These are phyloP conservation scores for Oppia nitens DNA, from an alignment of 1,140 invertebrate species.

Conservation along the genomic window DNA sequence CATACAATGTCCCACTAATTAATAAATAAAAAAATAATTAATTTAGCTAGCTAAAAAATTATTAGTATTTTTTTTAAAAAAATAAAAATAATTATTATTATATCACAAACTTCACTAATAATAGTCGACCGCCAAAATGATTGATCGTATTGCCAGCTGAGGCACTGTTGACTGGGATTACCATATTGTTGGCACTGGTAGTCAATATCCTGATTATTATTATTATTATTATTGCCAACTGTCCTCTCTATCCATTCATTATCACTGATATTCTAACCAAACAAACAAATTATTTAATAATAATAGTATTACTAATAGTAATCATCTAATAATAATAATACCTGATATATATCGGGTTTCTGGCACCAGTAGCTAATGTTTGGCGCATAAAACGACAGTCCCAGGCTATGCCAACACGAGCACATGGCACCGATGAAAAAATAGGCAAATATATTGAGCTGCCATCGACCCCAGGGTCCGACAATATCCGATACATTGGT, in stretches of 20 bases:
- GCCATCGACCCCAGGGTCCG: constrained; percentile 11
- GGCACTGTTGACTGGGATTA: neutral
- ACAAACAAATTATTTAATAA: no score
- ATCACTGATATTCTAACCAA: no score
- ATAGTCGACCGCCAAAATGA: neutral
- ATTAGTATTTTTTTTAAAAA: neutral
- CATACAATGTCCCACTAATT: constrained; percentile 57
- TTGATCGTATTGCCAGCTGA: neutral
- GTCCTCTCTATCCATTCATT: no score
- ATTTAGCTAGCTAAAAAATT: neutral
- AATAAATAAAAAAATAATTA: neutral
- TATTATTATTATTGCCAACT: no score
- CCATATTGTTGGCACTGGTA: neutral
- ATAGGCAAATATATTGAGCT: constrained; percentile 10
- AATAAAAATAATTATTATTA: no score
- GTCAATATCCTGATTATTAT: no score
- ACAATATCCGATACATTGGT: constrained; percentile 5
- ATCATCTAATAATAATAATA: no score
- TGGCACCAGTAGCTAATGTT: constrained; percentile 7
- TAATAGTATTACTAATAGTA: no score
- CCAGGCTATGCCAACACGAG: constrained; percentile 4
- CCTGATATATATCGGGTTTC: neutral
- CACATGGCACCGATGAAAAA: constrained; percentile 12
- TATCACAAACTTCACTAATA: neutral
- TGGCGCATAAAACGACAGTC: constrained; percentile 9